Conservation (phyloP, 1,140 invertebrate genomes). For the Anagrus nilaparvatae region DNA sequence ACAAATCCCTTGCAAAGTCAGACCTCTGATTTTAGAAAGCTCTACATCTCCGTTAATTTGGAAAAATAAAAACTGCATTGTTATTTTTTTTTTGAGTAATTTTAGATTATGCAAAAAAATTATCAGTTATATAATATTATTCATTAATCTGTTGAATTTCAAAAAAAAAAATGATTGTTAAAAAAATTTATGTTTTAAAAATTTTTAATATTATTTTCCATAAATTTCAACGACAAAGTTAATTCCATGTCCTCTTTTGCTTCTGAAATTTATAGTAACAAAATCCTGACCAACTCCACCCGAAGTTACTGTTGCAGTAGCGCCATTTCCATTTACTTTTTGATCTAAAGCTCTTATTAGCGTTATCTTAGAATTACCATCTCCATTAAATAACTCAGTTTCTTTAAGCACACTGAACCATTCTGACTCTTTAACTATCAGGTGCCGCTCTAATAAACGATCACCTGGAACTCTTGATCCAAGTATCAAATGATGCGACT, state of each 20-base stretch:
- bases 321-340: conserved; percentile 42
- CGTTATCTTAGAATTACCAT: conserved; percentile 31
- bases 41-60: too few relatives aligned
- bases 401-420: conserved; percentile 23
- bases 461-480: conserved; percentile 25
- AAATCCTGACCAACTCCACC: conserved; percentile 37
- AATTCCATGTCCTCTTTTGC: conserved; percentile 42
- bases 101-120: too few relatives aligned
- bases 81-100: too few relatives aligned
- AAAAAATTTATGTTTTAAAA: too few relatives aligned
- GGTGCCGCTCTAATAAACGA: conserved; percentile 13
- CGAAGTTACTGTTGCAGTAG: conserved; percentile 32
- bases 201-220: too few relatives aligned
- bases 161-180: too few relatives aligned
- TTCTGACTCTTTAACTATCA: conserved; percentile 25
- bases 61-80: too few relatives aligned
- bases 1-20: too few relatives aligned
- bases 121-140: too few relatives aligned
- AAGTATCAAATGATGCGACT: too few relatives aligned
- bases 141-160: too few relatives aligned
- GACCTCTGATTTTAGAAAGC: too few relatives aligned
- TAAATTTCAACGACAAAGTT: conserved; percentile 43
- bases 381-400: conserved; percentile 23
- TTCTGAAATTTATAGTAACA: conserved; percentile 42
- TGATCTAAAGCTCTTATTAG: conserved; percentile 43